These are phyloP conservation scores for Maccullochella peelii DNA, from an alignment of 2,113 vertebrate genomes.

Conservation along the genomic window DNA sequence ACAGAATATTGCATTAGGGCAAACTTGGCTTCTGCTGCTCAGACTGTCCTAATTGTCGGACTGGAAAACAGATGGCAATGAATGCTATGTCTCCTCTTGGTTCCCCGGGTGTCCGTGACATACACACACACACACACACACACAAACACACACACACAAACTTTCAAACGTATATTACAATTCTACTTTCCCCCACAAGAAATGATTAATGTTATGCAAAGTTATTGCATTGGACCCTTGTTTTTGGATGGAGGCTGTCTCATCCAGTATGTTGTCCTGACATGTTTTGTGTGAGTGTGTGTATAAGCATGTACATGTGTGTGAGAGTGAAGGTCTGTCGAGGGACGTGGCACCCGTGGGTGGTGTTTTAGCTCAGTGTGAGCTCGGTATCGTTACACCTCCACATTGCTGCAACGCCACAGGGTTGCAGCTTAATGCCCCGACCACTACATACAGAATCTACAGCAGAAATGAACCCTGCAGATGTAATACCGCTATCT, in stretches of 20 bases:
- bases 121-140: constrained; percentile 5
- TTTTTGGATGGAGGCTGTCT: constrained; percentile 51
- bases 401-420: constrained; percentile 55
- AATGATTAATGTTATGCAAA: constrained; percentile 67
- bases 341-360: constrained; percentile 67
- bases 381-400: constrained; percentile 56
- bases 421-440: constrained; percentile 66
- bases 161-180: constrained; percentile 45
- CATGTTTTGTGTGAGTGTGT: neutral
- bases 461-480: neutral
- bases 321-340: constrained; percentile 66
- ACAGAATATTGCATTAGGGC: constrained; percentile 70
- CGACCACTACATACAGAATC: constrained; percentile 40
- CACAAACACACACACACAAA: constrained; percentile 19
- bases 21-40: constrained; percentile 67
- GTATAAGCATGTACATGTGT: neutral
- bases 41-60: constrained; percentile 73
- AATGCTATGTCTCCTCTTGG: constrained; percentile 51
- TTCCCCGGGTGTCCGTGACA: constrained; percentile 37
- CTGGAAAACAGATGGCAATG: constrained; percentile 71
- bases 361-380: constrained; percentile 66
- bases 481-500: constrained; percentile 21
- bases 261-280: neutral
- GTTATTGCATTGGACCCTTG: constrained; percentile 73
- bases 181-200: constrained; percentile 32